phyloP scores from a whole-genome alignment of 2,888 invertebrate genomes.

The Acheta domesticus region DNA sequence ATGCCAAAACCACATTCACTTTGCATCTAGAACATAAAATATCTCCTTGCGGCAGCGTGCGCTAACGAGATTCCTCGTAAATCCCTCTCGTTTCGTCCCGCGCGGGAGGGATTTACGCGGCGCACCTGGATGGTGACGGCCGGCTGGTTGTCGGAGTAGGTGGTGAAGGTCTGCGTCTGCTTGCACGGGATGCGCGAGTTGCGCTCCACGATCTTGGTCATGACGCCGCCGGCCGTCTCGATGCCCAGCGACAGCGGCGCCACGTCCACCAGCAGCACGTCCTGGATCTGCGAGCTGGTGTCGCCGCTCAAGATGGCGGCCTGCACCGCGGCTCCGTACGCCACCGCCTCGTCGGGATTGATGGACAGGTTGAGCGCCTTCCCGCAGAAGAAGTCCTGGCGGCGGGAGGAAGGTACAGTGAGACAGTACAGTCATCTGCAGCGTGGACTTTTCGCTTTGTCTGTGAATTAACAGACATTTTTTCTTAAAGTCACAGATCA shows the following conservation, averaged over 20 bases:
- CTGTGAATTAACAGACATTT: no score
- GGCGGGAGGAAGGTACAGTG: no score
- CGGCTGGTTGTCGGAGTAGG: constrained; percentile 76
- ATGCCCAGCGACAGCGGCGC: constrained; percentile 63
- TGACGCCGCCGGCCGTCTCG: constrained; percentile 80
- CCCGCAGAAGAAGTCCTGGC: constrained; percentile 50
- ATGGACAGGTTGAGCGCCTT: constrained; percentile 72
- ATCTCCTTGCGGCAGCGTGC: no score
- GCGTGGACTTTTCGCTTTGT: no score
- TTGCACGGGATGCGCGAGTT: constrained; percentile 75
- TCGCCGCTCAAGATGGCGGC: constrained; percentile 78
- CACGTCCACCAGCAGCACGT: constrained; percentile 75
- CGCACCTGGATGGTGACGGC: constrained; percentile 65
- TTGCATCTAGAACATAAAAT: no score
- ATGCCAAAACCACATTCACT: no score
- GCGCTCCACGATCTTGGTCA: constrained; percentile 76
- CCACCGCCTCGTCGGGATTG: constrained; percentile 98
- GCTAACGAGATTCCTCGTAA: no score
- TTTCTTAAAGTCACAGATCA: no score
- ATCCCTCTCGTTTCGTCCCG: no score
- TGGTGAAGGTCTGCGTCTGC: constrained; percentile 70
- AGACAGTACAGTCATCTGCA: no score
- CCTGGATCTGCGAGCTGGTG: constrained; percentile 61
- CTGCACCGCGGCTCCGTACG: constrained; percentile 94
- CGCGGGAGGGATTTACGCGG: no score